Percentiles rank a stretch among this genome's conserved stretches.
These are phyloP conservation scores for Dichetophora obliterata DNA, from an alignment of 2,888 invertebrate genomes.

Conservation along the genomic window DNA sequence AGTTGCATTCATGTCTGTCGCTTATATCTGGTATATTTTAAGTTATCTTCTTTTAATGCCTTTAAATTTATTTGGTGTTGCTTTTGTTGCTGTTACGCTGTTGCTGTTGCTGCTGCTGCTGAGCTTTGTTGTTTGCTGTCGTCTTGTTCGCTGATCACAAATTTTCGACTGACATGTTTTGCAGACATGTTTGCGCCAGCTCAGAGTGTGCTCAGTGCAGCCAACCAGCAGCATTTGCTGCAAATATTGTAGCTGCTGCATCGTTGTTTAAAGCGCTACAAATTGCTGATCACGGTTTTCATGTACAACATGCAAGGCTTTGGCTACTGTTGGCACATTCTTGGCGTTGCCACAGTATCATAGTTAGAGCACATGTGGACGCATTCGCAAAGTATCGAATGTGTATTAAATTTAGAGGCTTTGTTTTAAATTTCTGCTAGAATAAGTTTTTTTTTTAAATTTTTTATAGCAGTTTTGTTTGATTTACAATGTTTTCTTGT, in stretches of 20 bases:
- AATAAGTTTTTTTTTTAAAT: background rate
- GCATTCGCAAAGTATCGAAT: slow-evolving; percentile 22
- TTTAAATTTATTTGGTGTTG: slow-evolving; percentile 35
- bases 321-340: slow-evolving; percentile 34
- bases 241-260: slow-evolving; percentile 11
- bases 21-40: background rate
- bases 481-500: background rate
- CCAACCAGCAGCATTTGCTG: slow-evolving; percentile 6
- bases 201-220: background rate
- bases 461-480: background rate
- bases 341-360: background rate
- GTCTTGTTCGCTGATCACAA: slow-evolving; percentile 42
- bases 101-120: slow-evolving; percentile 21
- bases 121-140: slow-evolving; percentile 36
- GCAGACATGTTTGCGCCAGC: slow-evolving; percentile 26
- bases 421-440: background rate
- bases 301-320: slow-evolving; percentile 67
- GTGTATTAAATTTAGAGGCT: slow-evolving; percentile 2
- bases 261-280: slow-evolving; percentile 53
- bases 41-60: background rate
- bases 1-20: background rate
- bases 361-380: background rate
- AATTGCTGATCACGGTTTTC: slow-evolving; percentile 71
- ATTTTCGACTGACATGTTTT: slow-evolving; percentile 21
- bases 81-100: slow-evolving; percentile 5